A percentile compares a stretch with the other conserved stretches of the same genome.
These are phyloP conservation scores for Tetanocera ferruginea DNA, from an alignment of 2,888 invertebrate species.

Conservation along the genomic window DNA sequence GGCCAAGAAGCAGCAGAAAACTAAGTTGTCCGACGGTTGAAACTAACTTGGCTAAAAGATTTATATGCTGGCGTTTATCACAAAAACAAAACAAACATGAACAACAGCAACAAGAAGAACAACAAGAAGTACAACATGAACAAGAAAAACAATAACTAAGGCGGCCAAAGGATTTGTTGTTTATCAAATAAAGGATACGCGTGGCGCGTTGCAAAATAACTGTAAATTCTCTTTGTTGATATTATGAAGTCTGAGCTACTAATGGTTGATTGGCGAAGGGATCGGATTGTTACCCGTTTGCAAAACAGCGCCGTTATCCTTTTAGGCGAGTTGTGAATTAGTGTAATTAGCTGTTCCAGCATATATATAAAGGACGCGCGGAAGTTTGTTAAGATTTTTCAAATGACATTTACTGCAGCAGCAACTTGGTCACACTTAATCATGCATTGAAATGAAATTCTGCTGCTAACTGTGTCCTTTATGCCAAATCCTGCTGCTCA, in stretches of 20 bases:
- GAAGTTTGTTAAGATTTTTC: background rate
- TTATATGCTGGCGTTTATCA: slow-evolving; percentile 29
- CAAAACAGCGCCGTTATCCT: background rate
- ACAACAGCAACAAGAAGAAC: slow-evolving; percentile 11
- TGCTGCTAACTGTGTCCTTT: background rate
- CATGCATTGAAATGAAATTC: background rate
- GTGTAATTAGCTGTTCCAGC: slow-evolving; percentile 15
- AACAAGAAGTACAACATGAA: slow-evolving; percentile 20
- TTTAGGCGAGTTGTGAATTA: slow-evolving; percentile 9
- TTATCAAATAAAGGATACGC: slow-evolving; percentile 37
- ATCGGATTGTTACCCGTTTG: background rate
- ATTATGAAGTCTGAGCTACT: background rate
- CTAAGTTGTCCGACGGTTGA: background rate
- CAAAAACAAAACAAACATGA: slow-evolving; percentile 18
- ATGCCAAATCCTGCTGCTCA: background rate
- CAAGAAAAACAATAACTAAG: slow-evolving; percentile 12
- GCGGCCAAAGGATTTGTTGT: slow-evolving; percentile 14
- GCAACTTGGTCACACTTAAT: slow-evolving; percentile 2
- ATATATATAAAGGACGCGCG: background rate
- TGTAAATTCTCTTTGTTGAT: slow-evolving; percentile 25
- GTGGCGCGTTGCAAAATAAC: slow-evolving; percentile 25
- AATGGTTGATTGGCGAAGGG: background rate
- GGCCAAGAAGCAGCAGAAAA: background rate
- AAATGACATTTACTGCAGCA: background rate
- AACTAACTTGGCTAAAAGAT: slow-evolving; percentile 16